Conservation (phyloP, 2,113 vertebrate genomes). For the Brachypodius melanocephalos region DNA sequence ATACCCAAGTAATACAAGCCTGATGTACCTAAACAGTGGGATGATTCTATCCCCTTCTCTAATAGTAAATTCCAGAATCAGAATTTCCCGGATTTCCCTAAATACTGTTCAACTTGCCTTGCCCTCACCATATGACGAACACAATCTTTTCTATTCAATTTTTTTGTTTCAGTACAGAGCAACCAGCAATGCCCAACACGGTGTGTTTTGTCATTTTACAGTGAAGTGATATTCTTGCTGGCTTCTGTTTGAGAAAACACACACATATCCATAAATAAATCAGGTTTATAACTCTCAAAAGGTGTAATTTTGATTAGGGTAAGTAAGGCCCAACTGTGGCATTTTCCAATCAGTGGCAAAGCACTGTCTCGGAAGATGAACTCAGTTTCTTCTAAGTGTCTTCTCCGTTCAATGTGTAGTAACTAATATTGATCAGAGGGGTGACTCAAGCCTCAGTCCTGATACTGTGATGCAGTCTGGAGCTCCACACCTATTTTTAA, state of each 20-base stretch:
- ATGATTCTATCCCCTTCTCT: too few species aligned
- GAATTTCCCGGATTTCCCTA: background rate
- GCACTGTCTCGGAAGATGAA: background rate
- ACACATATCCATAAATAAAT: background rate
- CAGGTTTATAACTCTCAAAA: background rate
- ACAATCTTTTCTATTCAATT: background rate
- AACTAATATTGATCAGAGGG: background rate
- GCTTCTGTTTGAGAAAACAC: background rate
- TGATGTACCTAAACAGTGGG: background rate
- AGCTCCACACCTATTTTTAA: background rate
- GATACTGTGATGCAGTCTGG: background rate
- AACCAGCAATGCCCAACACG: fast-evolving
- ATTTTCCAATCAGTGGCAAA: background rate
- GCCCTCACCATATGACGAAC: fast-evolving
- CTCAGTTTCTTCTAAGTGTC: background rate
- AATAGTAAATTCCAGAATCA: background rate
- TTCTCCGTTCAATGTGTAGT: background rate
- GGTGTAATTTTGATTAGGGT: background rate
- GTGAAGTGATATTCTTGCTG: fast-evolving
- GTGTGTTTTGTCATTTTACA: fast-evolving
- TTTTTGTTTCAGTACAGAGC: background rate
- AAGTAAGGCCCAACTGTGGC: background rate
- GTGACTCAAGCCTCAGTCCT: background rate
- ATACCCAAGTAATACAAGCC: background rate
- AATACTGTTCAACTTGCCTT: background rate